Evolutionary conservation across 2,797 vertebrate species (phyloP).

Genomic region (Amblyopsis hoosieri): DNA sequence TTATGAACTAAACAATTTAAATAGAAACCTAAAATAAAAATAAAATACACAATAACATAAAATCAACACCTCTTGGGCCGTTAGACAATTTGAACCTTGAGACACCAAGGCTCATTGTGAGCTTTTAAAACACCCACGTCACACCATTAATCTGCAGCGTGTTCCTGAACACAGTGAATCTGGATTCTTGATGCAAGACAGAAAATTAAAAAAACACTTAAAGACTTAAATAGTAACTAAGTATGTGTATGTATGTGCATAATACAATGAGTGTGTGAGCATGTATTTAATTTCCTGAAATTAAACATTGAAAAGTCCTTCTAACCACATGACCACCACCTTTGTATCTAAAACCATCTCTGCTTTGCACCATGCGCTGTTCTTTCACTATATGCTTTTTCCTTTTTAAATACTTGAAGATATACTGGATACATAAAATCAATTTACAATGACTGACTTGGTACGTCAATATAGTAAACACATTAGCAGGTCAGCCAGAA

Average conservation of each 20-base stretch:
- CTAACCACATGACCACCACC: constrained; percentile 35
- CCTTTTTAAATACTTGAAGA: constrained; percentile 66
- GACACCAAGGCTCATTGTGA: constrained; percentile 25
- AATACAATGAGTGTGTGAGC: constrained; percentile 11
- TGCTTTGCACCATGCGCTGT: constrained; percentile 30
- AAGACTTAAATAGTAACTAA: constrained; percentile 57
- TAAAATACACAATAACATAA: constrained; percentile 25
- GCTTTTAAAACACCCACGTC: constrained; percentile 33
- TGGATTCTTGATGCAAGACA: constrained; percentile 85
- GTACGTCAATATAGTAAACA: constrained; percentile 71
- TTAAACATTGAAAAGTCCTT: constrained; percentile 42
- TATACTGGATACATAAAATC: constrained; percentile 70
- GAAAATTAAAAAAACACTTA: constrained; percentile 66
- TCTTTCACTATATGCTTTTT: constrained; percentile 40
- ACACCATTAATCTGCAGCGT: constrained; percentile 33
- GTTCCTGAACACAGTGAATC: constrained; percentile 59
- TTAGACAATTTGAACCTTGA: constrained; percentile 27
- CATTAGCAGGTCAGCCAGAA: constrained; percentile 59
- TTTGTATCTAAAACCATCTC: constrained; percentile 33
- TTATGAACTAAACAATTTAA: constrained; percentile 71
- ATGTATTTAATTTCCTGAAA: constrained; percentile 34
- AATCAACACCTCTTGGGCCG: constrained; percentile 44
- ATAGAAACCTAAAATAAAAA: constrained; percentile 70
- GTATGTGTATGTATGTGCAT: constrained; percentile 27
- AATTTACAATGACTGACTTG: constrained; percentile 70